Percentiles rank a stretch among this genome's conserved stretches.
phyloP scores from a whole-genome alignment of 2,113 vertebrate genomes.

The Guaruba guarouba region DNA sequence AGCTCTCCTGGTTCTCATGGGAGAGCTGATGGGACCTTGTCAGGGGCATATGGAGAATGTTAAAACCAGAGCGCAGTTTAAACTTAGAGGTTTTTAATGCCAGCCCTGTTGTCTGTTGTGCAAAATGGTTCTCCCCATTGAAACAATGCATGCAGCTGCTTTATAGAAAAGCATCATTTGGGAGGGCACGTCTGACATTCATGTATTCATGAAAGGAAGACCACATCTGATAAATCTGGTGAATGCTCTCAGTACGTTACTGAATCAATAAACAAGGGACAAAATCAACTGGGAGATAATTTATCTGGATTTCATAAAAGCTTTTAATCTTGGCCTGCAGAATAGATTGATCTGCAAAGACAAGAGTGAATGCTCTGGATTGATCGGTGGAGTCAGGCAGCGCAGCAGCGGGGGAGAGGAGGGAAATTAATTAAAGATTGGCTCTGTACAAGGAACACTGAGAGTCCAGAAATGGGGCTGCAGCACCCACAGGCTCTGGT shows the following conservation, averaged over 20 bases:
- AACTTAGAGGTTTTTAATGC: not conserved
- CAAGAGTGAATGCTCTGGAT: slow-evolving; percentile 1
- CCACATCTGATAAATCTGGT: slow-evolving; percentile 37
- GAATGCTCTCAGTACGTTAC: slow-evolving; percentile 30
- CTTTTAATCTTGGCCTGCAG: slow-evolving; percentile 21
- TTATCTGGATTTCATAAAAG: slow-evolving; percentile 52
- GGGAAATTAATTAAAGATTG: slow-evolving; percentile 7
- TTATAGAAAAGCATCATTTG: not conserved
- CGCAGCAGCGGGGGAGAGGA: not conserved
- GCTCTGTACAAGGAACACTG: not conserved
- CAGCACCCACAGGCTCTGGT: not conserved
- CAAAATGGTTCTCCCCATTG: not conserved
- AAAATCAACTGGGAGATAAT: slow-evolving; percentile 42
- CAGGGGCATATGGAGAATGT: not conserved
- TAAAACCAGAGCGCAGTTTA: not conserved
- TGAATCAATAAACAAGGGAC: slow-evolving; percentile 58
- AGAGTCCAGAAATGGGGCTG: not conserved
- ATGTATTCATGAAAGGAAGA: not conserved
- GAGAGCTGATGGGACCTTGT: not conserved
- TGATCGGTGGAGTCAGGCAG: slow-evolving; percentile 3
- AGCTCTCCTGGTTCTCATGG: not conserved
- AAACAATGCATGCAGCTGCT: slow-evolving; percentile 38
- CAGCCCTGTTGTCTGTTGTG: not conserved
- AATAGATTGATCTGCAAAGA: slow-evolving; percentile 28
- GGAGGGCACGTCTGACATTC: slow-evolving; percentile 26